phyloP scores from a whole-genome alignment of 2,888 invertebrate species.

The Pherbina coryleti region DNA sequence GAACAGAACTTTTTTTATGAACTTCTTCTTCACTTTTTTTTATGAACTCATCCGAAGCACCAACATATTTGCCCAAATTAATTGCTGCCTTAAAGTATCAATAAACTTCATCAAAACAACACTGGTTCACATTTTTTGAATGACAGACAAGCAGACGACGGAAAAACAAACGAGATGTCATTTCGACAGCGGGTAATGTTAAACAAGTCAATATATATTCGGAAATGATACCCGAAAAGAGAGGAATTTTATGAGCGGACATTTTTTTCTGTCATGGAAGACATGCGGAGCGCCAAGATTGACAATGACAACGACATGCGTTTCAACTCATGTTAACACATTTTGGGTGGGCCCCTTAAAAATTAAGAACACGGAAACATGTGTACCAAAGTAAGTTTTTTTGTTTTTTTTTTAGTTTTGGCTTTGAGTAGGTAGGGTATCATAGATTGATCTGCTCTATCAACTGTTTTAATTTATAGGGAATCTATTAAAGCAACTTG shows the following conservation, averaged over 20 bases:
- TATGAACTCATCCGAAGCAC: no score
- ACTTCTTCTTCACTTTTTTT: no score
- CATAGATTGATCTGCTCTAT: slow-evolving; percentile 4
- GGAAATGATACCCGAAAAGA: neutral
- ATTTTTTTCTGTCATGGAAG: no score
- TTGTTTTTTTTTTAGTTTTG: neutral
- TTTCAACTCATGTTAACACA: neutral
- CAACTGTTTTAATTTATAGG: slow-evolving; percentile 6
- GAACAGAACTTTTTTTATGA: no score
- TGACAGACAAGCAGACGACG: neutral
- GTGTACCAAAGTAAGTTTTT: neutral
- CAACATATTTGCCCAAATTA: neutral
- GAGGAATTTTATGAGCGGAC: neutral
- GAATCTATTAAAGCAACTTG: neutral
- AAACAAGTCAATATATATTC: neutral
- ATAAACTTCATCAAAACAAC: neutral
- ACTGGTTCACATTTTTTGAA: neutral
- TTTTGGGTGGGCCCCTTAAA: neutral
- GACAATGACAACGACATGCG: no score
- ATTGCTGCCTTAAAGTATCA: neutral
- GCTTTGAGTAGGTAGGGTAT: neutral
- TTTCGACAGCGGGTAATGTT: neutral
- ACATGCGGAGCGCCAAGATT: no score
- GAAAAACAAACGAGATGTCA: neutral
- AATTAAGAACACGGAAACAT: no score